Percentiles rank a stretch among this genome's conserved stretches.
phyloP scores from a whole-genome alignment of 2,797 vertebrate genomes.

The Catamblyrhynchus diadema region DNA sequence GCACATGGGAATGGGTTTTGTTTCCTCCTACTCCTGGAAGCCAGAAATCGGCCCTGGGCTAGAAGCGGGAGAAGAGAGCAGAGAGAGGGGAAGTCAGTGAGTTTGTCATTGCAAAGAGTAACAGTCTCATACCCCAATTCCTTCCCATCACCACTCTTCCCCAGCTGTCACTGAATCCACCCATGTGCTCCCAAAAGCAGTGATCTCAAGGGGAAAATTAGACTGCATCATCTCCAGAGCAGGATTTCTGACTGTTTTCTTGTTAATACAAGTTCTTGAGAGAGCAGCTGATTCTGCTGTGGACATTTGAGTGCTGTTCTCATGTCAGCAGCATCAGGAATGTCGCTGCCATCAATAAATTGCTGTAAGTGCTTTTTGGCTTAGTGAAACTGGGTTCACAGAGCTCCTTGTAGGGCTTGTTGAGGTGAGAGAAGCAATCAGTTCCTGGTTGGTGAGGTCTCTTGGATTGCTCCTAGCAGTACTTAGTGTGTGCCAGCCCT shows the following conservation, averaged over 20 bases:
- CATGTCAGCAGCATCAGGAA: background rate
- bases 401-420: background rate
- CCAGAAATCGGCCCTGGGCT: background rate
- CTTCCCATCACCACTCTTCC: background rate
- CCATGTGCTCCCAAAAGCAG: background rate
- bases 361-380: background rate
- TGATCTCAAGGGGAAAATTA: fast-evolving
- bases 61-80: background rate
- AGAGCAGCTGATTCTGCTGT: background rate
- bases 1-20: background rate
- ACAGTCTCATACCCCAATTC: background rate
- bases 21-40: background rate
- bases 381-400: background rate
- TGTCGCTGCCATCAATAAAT: fast-evolving
- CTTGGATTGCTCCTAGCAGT: background rate
- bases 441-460: background rate
- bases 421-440: background rate
- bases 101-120: background rate
- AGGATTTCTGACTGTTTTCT: background rate
- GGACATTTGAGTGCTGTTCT: background rate
- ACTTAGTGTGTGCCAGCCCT: background rate
- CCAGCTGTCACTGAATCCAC: background rate
- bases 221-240: background rate
- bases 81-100: background rate
- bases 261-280: background rate